Conservation (phyloP, 2,113 vertebrate species). For the Pycnonotus jocosus region DNA sequence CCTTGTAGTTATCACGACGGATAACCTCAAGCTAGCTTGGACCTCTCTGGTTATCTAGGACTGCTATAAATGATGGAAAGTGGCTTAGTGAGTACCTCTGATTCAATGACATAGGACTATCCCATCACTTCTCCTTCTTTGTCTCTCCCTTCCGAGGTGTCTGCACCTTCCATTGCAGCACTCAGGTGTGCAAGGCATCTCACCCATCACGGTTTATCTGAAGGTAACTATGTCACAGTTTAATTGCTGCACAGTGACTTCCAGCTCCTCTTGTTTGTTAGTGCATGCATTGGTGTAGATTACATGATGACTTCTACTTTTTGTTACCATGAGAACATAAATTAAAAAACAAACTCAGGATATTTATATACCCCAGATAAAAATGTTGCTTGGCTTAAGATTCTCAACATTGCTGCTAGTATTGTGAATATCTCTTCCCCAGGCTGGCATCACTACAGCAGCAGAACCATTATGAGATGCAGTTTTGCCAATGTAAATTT, state of each 20-base stretch:
- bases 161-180: neutral
- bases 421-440: neutral
- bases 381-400: neutral
- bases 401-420: neutral
- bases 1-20: neutral
- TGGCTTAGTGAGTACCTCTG: neutral
- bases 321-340: neutral
- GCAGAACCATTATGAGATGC: neutral
- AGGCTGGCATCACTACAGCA: neutral
- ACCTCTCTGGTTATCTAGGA: neutral
- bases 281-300: neutral
- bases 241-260: neutral
- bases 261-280: neutral
- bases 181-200: neutral
- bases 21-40: neutral
- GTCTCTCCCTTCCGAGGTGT: neutral
- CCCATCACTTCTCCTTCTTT: neutral
- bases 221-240: neutral
- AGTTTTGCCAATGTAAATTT: slow-evolving; percentile 34
- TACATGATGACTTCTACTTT: neutral
- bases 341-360: neutral
- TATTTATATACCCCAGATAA: neutral
- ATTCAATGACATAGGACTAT: neutral
- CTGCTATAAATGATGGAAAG: neutral
- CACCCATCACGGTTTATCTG: neutral